Base-by-base conservation (phyloP, 2,797 vertebrate species). In the Syngnathus acus region DNA sequence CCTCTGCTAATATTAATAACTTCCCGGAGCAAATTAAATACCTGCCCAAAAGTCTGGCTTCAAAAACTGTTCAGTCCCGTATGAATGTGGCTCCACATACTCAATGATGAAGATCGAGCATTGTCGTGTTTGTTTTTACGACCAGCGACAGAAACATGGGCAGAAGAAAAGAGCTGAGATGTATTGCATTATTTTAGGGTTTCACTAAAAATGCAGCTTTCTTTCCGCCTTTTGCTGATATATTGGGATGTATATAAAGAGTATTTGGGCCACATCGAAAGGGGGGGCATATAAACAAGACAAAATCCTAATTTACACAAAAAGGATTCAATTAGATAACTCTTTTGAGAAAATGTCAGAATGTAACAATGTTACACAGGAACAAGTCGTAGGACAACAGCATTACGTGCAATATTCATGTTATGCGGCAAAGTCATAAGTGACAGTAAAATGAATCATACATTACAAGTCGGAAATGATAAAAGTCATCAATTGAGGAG, bases 141-240 rank as follows among this genome's bases (percentile, higher is more conserved):
- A 72, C 54, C 61, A 72, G 90, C 89, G 89, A 90, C 90, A 84
- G 88, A 92, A 88, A 88, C 89, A 90, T 94, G 89, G 60, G n/a
- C 40, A 62, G 40, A 42, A 62, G 14, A 40, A 57, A 17, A 62
- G 6, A 8, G 26, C 32, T 17, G 32, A 38, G 57, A 19, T 39
- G 17, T 13, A 39, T 10, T 39, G 37, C 37, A 58, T 37, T 58
- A 58, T 58, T 51, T 21, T 21, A 51, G 7, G 9, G 9, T 51
- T 51, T 51, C 45, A 21, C n/a, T 3, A 13, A 47, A 47, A 6
- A 51, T 26, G 11, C 7, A 58, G 2, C 16, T 17, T 59, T 19
- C 37, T 39, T 40, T 8, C 17, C 7, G 17, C 37, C 57, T n/a
- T 39, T 39, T 39, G 37, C 38, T 39, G 57, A 39, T 59, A 59